Evolutionary conservation across 2,797 vertebrate species (phyloP).

Genomic region (Taeniopygia guttata): DNA sequence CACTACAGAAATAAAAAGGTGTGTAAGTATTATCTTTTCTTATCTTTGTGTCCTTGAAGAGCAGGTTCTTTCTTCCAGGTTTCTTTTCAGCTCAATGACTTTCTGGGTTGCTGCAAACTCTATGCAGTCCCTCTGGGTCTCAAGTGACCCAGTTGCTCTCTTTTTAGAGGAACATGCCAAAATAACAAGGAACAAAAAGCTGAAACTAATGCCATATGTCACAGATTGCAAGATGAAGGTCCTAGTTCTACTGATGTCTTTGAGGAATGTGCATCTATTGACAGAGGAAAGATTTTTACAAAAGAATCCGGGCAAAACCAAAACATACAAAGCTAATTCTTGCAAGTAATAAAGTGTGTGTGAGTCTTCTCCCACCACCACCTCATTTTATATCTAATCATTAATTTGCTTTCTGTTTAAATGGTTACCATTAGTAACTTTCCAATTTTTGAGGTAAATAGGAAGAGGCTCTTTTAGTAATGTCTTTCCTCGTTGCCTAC

Average conservation of each 20-base stretch:
- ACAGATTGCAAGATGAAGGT: background rate
- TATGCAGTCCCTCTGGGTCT: background rate
- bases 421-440: background rate
- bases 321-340: background rate
- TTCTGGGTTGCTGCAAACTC: slow-evolving; percentile 21
- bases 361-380: background rate
- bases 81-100: slow-evolving; percentile 4
- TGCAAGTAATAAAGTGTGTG: background rate
- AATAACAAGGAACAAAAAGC: background rate
- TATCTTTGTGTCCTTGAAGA: background rate
- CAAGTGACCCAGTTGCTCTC: background rate
- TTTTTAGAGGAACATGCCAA: background rate
- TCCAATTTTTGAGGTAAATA: background rate
- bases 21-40: background rate
- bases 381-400: background rate
- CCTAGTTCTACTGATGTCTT: background rate
- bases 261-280: background rate
- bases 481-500: background rate
- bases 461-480: background rate
- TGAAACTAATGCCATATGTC: background rate
- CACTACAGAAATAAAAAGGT: background rate
- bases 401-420: background rate
- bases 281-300: background rate
- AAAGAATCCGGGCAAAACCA: background rate
- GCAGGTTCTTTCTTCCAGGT: background rate